Percentiles rank a stretch among this genome's conserved stretches.
phyloP scores from a whole-genome alignment of 2,797 vertebrate genomes.

The Micrastur ruficollis region DNA sequence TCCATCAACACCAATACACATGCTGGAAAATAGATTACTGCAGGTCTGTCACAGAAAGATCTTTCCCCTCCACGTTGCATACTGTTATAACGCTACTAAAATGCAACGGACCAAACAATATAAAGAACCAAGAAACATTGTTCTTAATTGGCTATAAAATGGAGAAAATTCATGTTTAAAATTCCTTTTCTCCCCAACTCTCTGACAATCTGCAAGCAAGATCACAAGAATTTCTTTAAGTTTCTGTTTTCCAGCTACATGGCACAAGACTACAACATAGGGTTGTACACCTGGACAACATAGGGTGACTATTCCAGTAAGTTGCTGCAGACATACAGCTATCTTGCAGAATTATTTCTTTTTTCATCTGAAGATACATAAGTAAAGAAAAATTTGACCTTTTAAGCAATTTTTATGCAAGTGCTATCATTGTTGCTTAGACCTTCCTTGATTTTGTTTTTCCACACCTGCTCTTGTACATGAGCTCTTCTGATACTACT shows the following conservation, averaged over 20 bases:
- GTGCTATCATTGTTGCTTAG: not conserved
- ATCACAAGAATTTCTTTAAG: not conserved
- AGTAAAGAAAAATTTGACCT: not conserved
- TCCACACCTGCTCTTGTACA: rapidly evolving
- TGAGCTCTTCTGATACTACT: not conserved
- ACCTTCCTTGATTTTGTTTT: not conserved
- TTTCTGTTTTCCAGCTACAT: not conserved
- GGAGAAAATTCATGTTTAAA: not conserved
- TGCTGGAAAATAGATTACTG: not conserved
- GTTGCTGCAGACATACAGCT: not conserved
- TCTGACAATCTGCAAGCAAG: not conserved
- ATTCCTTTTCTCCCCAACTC: not conserved
- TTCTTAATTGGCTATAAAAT: not conserved
- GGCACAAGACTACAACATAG: not conserved
- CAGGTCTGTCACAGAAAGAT: not conserved
- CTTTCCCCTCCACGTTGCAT: not conserved
- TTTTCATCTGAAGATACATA: not conserved
- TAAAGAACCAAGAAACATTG: rapidly evolving
- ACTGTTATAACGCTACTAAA: not conserved
- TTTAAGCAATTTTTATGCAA: not conserved
- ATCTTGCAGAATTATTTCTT: not conserved
- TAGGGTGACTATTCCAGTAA: not conserved
- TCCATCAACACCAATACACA: not conserved
- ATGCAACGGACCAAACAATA: not conserved
- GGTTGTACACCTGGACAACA: not conserved